These are phyloP conservation scores for Fulmarus glacialis DNA, from an alignment of 2,113 vertebrate species.

Conservation along the genomic window DNA sequence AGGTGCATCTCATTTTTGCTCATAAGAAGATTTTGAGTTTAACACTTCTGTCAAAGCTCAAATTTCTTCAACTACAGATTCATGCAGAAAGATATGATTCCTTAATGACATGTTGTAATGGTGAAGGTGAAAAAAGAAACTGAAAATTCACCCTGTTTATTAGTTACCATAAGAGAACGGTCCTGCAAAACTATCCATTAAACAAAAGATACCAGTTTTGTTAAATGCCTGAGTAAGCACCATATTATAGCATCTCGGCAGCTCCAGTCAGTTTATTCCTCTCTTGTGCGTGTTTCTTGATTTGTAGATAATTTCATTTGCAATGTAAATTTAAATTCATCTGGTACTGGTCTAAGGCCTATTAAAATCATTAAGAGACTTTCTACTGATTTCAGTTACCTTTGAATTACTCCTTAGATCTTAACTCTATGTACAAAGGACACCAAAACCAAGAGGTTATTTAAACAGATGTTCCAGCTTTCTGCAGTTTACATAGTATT, in stretches of 20 bases:
- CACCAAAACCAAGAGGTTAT: not conserved
- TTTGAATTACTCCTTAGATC: not conserved
- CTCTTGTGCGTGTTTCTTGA: not conserved
- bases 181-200: not conserved
- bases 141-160: not conserved
- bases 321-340: not conserved
- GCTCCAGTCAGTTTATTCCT: not conserved
- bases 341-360: not conserved
- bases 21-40: not conserved
- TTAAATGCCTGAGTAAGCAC: not conserved
- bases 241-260: not conserved
- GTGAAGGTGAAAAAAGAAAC: not conserved
- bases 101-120: not conserved
- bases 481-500: not conserved
- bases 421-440: not conserved
- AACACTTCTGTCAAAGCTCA: not conserved
- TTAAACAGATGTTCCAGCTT: not conserved
- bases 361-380: not conserved
- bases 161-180: not conserved
- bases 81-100: not conserved
- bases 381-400: not conserved
- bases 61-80: not conserved
- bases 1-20: not conserved
- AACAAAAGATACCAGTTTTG: not conserved
- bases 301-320: not conserved